A percentile compares a stretch with the other conserved stretches of the same genome.
phyloP scores from a whole-genome alignment of 2,797 vertebrate genomes.

The Rallus crepitans region DNA sequence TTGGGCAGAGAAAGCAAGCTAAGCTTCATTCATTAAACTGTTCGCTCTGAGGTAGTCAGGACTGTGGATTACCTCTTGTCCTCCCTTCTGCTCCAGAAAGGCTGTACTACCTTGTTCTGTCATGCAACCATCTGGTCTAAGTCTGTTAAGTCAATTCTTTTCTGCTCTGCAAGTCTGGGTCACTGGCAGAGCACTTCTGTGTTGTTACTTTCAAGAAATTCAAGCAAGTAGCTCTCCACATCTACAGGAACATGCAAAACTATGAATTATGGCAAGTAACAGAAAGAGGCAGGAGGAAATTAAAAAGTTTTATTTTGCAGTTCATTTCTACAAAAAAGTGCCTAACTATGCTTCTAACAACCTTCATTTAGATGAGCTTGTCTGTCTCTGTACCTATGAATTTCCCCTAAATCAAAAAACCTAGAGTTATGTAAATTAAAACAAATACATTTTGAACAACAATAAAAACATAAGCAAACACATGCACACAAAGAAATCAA shows the following conservation, averaged over 20 bases:
- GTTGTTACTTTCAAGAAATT: constrained; percentile 6
- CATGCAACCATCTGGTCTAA: neutral
- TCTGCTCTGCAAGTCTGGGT: neutral
- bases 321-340: neutral
- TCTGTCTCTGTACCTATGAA: neutral
- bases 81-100: neutral
- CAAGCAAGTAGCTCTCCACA: neutral
- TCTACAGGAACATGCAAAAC: neutral
- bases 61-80: neutral
- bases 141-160: neutral
- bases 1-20: neutral
- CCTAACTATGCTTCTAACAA: neutral
- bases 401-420: neutral
- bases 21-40: neutral
- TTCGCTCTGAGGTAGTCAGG: neutral
- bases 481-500: neutral
- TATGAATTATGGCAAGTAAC: neutral
- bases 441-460: neutral
- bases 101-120: neutral
- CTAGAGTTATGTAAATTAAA: neutral
- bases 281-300: neutral
- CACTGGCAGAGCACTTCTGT: neutral
- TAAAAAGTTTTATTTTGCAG: neutral
- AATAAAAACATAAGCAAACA: neutral
- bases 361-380: fast-evolving